Percentiles rank a stretch among this genome's conserved stretches.
These are phyloP conservation scores for Nothocercus julius DNA, from an alignment of 2,113 vertebrate species.

Conservation along the genomic window DNA sequence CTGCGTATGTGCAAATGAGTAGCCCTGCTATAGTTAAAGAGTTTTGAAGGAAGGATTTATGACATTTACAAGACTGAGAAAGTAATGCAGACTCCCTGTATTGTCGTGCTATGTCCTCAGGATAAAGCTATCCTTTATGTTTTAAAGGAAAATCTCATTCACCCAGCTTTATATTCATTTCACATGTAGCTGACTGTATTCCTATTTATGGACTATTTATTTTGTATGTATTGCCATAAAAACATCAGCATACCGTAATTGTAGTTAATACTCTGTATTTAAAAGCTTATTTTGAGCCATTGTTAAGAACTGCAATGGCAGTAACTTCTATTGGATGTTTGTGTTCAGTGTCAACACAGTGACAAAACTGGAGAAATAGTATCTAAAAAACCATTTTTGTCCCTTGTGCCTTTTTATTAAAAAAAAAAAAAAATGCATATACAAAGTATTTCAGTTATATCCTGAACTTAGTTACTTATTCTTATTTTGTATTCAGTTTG, in stretches of 20 bases:
- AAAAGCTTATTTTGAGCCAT: accelerated
- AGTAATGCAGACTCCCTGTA: not conserved
- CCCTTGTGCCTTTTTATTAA: not conserved
- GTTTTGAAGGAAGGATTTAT: not conserved
- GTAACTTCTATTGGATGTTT: not conserved
- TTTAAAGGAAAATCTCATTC: not conserved
- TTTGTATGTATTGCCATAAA: not conserved
- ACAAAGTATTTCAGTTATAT: not conserved
- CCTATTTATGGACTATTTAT: not conserved
- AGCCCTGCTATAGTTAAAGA: not conserved
- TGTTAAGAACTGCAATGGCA: not conserved
- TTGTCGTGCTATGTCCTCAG: not conserved
- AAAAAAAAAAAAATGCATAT: not conserved
- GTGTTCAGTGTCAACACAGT: not conserved
- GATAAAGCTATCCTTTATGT: not conserved
- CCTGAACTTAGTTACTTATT: not conserved
- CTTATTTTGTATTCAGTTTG: not conserved
- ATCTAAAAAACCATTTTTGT: not conserved
- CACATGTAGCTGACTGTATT: not conserved
- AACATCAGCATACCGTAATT: not conserved
- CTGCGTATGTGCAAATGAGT: not conserved
- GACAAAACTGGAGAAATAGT: not conserved
- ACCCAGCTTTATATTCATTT: not conserved
- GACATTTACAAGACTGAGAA: not conserved
- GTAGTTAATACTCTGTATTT: not conserved